Conservation (phyloP, 2,888 invertebrate species). For the Cryptus viduatorius region DNA sequence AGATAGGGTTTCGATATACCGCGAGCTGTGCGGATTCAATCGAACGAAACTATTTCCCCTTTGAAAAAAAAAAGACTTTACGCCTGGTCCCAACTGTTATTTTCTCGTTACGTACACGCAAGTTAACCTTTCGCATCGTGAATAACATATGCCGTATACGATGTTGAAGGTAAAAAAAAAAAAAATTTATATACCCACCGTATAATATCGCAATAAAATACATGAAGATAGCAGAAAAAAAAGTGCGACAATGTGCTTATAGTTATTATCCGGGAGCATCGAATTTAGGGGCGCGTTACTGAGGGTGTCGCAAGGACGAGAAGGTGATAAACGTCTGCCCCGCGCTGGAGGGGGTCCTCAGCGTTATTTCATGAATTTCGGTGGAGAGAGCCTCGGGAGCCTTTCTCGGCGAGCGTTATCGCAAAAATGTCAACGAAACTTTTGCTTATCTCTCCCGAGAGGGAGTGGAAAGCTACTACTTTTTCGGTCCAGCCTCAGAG, state of each 20-base stretch:
- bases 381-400: neutral
- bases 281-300: slow-evolving; percentile 46
- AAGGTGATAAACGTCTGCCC: slow-evolving; percentile 62
- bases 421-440: slow-evolving; percentile 81
- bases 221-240: neutral
- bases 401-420: slow-evolving; percentile 75
- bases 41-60: neutral
- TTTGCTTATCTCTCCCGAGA: slow-evolving; percentile 77
- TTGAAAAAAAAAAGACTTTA: neutral
- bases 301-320: slow-evolving; percentile 51
- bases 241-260: neutral
- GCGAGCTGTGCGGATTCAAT: slow-evolving; percentile 13
- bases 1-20: neutral
- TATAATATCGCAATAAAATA: neutral
- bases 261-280: slow-evolving; percentile 9
- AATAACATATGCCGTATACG: neutral
- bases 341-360: slow-evolving; percentile 21
- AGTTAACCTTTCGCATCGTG: neutral
- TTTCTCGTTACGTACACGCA: neutral
- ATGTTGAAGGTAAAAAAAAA: neutral
- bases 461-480: slow-evolving; percentile 53
- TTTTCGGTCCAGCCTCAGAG: slow-evolving; percentile 44
- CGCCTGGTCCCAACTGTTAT: neutral
- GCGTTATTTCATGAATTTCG: slow-evolving; percentile 44
- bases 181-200: neutral